phyloP scores from a whole-genome alignment of 2,113 vertebrate genomes.

The Crypturellus undulatus region DNA sequence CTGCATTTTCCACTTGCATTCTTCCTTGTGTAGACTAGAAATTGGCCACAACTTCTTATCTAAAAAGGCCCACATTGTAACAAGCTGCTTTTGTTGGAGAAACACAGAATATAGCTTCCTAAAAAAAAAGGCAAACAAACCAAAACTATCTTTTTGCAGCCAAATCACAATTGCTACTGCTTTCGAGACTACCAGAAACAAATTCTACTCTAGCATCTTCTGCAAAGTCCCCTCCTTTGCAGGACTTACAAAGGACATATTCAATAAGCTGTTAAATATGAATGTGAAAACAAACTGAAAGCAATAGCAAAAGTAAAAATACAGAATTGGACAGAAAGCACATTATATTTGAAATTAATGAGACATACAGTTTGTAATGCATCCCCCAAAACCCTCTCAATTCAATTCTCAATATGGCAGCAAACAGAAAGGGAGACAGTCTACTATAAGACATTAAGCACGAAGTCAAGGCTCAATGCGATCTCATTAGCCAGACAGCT shows the following conservation, averaged over 20 bases:
- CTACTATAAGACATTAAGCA: conserved; percentile 9
- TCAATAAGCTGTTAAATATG: not conserved
- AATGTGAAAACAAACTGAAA: not conserved
- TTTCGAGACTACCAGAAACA: not conserved
- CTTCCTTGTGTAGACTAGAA: not conserved
- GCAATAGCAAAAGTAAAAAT: not conserved
- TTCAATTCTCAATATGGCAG: not conserved
- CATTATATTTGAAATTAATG: not conserved
- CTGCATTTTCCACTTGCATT: not conserved
- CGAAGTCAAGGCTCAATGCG: conserved; percentile 1
- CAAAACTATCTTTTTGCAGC: not conserved
- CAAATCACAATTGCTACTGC: not conserved
- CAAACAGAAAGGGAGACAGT: conserved; percentile 27
- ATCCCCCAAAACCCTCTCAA: not conserved
- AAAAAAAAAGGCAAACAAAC: not conserved
- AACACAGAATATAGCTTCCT: not conserved
- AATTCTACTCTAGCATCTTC: not conserved
- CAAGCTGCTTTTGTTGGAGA: not conserved
- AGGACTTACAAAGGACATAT: not conserved
- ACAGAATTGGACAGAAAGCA: not conserved
- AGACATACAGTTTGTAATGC: not conserved
- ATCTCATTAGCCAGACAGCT: conserved; percentile 37
- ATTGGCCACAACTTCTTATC: not conserved
- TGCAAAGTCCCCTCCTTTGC: not conserved
- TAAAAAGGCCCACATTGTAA: conserved; percentile 2